phyloP scores from a whole-genome alignment of 64 coral and sea anemone species.

The Catalaphyllia jardinei region DNA sequence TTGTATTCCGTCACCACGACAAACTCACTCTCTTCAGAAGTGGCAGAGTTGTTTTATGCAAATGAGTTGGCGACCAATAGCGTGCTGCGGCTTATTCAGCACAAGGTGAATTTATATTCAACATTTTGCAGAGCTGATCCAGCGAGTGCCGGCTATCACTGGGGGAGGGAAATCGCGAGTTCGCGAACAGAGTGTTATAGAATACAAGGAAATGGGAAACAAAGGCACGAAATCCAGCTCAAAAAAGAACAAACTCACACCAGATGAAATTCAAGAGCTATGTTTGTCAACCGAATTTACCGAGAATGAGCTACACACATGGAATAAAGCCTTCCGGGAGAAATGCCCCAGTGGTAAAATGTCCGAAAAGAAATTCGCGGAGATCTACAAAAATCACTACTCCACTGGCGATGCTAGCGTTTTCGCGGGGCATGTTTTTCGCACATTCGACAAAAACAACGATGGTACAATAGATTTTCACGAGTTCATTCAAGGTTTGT shows the following conservation, averaged over 20 bases:
- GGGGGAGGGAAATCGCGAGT: slow-evolving; percentile 3
- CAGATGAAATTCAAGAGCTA: slow-evolving; percentile 82
- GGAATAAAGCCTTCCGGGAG: slow-evolving; percentile 86
- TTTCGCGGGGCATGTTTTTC: slow-evolving; percentile 91
- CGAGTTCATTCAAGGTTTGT: slow-evolving; percentile 90
- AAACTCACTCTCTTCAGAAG: slow-evolving; percentile 6
- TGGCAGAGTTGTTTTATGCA: slow-evolving; percentile 31
- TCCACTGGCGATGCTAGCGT: slow-evolving; percentile 74
- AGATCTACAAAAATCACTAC: slow-evolving; percentile 84
- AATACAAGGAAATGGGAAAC: slow-evolving; percentile 36
- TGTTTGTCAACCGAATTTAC: slow-evolving; percentile 82
- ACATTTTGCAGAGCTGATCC: neutral
- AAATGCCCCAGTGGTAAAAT: slow-evolving; percentile 91
- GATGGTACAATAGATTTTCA: slow-evolving; percentile 91
- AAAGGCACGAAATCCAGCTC: neutral
- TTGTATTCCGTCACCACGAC: slow-evolving; percentile 7
- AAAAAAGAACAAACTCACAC: slow-evolving; percentile 58
- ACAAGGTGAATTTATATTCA: slow-evolving; percentile 36
- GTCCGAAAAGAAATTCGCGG: slow-evolving; percentile 86
- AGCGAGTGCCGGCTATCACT: neutral
- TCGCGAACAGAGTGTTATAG: neutral
- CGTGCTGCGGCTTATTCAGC: neutral
- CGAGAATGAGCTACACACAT: slow-evolving; percentile 77
- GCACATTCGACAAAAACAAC: slow-evolving; percentile 92
- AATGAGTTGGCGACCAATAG: slow-evolving; percentile 42